Conservation (phyloP, 2,888 invertebrate species). For the Rambutsinella grinnellia region DNA sequence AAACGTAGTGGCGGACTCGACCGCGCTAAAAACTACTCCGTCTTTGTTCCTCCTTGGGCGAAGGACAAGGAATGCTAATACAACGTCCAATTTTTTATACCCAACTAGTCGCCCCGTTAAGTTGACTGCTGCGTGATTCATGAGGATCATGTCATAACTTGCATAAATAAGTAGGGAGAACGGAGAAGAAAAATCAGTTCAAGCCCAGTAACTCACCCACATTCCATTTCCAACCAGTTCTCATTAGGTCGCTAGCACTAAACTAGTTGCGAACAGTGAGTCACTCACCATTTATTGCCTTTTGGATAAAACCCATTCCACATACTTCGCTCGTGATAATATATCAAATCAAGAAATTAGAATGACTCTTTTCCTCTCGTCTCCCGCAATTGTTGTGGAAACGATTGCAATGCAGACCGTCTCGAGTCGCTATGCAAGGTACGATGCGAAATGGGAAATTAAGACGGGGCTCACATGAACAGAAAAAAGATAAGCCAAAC, state of each 20-base stretch:
- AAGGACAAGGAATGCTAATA: not conserved
- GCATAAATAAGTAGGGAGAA: slow-evolving; percentile 21
- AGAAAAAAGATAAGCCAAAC: too few relatives aligned
- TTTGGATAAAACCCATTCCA: not conserved
- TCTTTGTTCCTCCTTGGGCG: not conserved
- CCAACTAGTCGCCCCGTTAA: not conserved
- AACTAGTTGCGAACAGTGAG: not conserved
- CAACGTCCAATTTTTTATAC: not conserved
- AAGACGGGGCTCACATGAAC: too few relatives aligned
- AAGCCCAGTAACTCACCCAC: not conserved
- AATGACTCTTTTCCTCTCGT: not conserved
- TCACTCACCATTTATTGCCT: not conserved
- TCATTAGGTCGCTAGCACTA: not conserved
- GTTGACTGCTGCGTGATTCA: slow-evolving; percentile 43
- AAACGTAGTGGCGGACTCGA: not conserved
- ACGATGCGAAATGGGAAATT: too few relatives aligned
- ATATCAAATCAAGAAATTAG: slow-evolving; percentile 2
- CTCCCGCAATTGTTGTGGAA: not conserved
- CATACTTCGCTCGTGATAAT: not conserved
- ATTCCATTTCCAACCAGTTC: not conserved
- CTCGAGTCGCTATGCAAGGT: too few relatives aligned
- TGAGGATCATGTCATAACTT: slow-evolving; percentile 27
- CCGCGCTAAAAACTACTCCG: not conserved
- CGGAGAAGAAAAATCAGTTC: not conserved
- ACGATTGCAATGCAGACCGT: not conserved